Conservation (phyloP, 2,888 invertebrate genomes). For the Leptinotarsa peninsularis region DNA sequence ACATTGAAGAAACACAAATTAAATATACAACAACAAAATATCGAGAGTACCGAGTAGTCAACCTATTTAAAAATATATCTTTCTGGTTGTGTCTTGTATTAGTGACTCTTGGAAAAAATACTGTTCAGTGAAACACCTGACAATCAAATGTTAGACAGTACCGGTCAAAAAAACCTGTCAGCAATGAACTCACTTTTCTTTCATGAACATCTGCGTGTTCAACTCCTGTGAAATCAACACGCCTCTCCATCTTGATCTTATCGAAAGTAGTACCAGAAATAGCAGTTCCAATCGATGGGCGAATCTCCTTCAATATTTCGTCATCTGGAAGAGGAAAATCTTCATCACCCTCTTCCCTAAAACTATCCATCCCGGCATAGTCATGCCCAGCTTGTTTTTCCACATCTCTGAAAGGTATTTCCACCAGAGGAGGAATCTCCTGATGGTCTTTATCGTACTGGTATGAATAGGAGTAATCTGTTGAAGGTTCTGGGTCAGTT, state of each 20-base stretch:
- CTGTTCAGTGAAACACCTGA: too few species aligned
- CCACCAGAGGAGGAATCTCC: slow-evolving; percentile 36
- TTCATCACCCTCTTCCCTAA: slow-evolving; percentile 42
- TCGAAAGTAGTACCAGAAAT: slow-evolving; percentile 26
- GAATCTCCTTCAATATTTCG: slow-evolving; percentile 1
- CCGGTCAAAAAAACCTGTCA: background rate
- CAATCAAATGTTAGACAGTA: too few species aligned
- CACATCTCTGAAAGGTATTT: slow-evolving; percentile 54
- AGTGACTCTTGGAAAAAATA: too few species aligned
- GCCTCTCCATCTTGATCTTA: slow-evolving; percentile 16
- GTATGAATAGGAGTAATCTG: slow-evolving; percentile 61
- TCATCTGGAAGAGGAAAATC: background rate
- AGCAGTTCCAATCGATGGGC: slow-evolving; percentile 30
- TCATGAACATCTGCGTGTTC: slow-evolving; percentile 20
- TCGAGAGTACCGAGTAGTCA: too few species aligned
- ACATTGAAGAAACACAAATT: too few species aligned
- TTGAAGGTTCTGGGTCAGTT: slow-evolving; percentile 45
- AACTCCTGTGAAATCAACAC: slow-evolving; percentile 39
- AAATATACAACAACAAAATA: too few species aligned
- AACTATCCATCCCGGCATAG: slow-evolving; percentile 61
- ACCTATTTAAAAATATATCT: too few species aligned
- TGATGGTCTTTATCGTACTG: slow-evolving; percentile 56
- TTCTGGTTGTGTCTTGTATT: too few species aligned
- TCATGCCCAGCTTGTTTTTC: slow-evolving; percentile 61
- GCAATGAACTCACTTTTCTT: slow-evolving; percentile 18